These are phyloP conservation scores for Operophtera brumata DNA, from an alignment of 2,888 invertebrate species.

Conservation along the genomic window DNA sequence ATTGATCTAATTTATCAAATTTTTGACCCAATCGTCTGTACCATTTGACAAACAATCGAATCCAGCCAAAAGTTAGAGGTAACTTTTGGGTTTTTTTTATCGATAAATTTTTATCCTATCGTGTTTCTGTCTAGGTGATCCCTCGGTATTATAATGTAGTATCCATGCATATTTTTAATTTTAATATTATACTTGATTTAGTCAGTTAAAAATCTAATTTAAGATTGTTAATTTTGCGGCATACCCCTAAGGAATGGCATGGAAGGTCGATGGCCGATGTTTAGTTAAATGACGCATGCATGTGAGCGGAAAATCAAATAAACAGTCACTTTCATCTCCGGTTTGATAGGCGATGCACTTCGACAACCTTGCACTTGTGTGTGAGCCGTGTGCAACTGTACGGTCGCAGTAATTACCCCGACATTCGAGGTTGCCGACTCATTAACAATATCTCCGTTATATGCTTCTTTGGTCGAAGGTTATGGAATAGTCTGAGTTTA, in stretches of 20 bases:
- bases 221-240: too few relatives aligned
- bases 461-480: slow-evolving; percentile 38
- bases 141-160: too few relatives aligned
- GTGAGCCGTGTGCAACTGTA: slow-evolving; percentile 58
- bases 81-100: too few relatives aligned
- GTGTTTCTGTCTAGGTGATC: too few relatives aligned
- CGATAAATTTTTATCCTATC: too few relatives aligned
- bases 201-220: too few relatives aligned
- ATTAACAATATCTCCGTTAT: slow-evolving; percentile 54
- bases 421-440: slow-evolving; percentile 57
- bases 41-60: too few relatives aligned
- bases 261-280: slow-evolving; percentile 58
- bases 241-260: slow-evolving; percentile 46
- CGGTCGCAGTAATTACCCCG: slow-evolving; percentile 56
- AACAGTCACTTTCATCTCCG: slow-evolving; percentile 76
- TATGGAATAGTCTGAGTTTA: slow-evolving; percentile 9
- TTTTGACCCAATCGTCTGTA: too few relatives aligned
- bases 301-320: slow-evolving; percentile 71
- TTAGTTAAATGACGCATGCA: slow-evolving; percentile 64
- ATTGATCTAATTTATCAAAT: too few relatives aligned
- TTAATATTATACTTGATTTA: too few relatives aligned
- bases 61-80: too few relatives aligned
- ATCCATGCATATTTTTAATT: too few relatives aligned
- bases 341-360: slow-evolving; percentile 72
- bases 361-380: slow-evolving; percentile 70